Conservation (phyloP, 2,888 invertebrate species). For the Stenchaetothrips biformis region DNA sequence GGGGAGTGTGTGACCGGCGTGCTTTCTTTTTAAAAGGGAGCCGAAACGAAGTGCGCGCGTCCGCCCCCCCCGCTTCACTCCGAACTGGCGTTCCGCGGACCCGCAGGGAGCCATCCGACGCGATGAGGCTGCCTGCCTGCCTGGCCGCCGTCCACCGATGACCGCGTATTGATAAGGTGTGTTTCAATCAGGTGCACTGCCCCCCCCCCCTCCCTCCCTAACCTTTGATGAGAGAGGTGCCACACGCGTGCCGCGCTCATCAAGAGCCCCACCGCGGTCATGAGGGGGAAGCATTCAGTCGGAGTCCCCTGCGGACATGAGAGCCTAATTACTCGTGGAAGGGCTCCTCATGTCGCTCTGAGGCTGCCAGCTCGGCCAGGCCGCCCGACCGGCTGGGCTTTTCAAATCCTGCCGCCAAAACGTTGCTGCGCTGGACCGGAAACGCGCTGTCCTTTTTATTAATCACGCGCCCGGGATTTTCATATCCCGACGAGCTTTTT, state of each 20-base stretch:
- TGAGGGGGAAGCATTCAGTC: neutral
- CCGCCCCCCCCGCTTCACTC: too few species aligned
- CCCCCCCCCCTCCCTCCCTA: neutral
- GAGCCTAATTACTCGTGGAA: neutral
- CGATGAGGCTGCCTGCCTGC: neutral
- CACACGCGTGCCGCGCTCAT: neutral
- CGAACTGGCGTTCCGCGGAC: neutral
- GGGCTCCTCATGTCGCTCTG: too few species aligned
- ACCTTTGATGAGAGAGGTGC: constrained; percentile 14
- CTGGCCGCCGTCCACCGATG: neutral
- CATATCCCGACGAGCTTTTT: too few species aligned
- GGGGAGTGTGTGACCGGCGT: neutral
- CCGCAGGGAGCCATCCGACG: neutral
- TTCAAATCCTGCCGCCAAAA: too few species aligned
- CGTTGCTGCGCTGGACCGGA: too few species aligned
- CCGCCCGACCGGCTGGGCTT: too few species aligned
- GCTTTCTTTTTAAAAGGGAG: neutral
- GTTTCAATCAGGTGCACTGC: neutral
- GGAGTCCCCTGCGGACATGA: neutral
- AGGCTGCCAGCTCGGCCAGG: too few species aligned
- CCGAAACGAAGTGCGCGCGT: neutral
- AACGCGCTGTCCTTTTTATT: too few species aligned
- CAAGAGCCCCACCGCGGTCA: neutral
- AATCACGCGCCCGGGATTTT: too few species aligned
- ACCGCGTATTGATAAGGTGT: constrained; percentile 5